These are phyloP conservation scores for Folsomia manolachei DNA, from an alignment of 2,888 invertebrate species.

Conservation along the genomic window DNA sequence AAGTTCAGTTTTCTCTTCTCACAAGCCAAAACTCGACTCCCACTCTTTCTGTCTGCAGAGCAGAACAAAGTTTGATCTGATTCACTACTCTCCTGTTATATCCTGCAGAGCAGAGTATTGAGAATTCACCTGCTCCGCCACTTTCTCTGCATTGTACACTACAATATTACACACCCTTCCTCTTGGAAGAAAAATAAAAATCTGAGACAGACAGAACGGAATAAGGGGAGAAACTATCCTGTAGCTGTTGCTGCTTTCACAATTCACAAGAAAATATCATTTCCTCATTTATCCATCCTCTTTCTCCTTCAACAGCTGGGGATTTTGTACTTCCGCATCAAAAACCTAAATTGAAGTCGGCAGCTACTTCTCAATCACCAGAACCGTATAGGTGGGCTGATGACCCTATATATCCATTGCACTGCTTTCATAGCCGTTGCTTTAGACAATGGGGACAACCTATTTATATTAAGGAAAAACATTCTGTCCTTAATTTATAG, in stretches of 20 bases:
- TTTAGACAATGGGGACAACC: no score
- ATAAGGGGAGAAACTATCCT: slow-evolving; percentile 5
- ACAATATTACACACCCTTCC: no score
- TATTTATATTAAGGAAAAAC: no score
- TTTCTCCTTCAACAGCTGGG: slow-evolving; percentile 3
- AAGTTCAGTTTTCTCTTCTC: background rate
- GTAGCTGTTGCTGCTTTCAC: background rate
- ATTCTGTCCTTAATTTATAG: no score
- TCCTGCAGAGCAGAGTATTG: background rate
- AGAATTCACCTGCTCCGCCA: background rate
- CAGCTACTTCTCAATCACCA: no score
- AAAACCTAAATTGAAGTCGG: no score
- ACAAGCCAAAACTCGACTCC: background rate
- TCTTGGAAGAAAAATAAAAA: slow-evolving; percentile 1
- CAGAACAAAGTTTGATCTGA: slow-evolving; percentile 1
- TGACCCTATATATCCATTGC: no score
- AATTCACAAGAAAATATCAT: slow-evolving; percentile 12
- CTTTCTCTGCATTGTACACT: no score
- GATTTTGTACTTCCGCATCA: no score
- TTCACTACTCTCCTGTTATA: background rate
- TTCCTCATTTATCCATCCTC: slow-evolving; percentile 19
- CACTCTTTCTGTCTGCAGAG: background rate
- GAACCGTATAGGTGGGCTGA: no score
- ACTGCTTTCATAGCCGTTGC: no score
- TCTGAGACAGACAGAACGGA: slow-evolving; percentile 19